Evolutionary conservation across 1,140 invertebrate genomes (phyloP), one percentile per base, ranked within the genome.

Genomic region (Drosophila tropicalis): DNA sequence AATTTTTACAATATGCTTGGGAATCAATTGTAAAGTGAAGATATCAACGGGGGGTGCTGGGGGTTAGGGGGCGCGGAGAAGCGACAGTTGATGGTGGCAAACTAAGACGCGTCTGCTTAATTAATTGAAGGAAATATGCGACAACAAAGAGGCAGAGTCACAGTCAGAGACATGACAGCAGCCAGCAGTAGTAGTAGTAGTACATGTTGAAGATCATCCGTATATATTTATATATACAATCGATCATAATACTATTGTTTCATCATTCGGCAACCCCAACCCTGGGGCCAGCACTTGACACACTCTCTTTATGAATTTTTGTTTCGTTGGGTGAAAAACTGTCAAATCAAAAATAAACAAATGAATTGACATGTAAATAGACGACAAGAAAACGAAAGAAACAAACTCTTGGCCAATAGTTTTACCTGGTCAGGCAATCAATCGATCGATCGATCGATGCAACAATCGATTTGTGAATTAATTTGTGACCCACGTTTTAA

Each of bases 221-320:
- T 40, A 51, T 39, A 68, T 13, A 57, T 62, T 12, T 51, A 62
- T 68, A 29, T 36, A 65, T 70, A 55, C 66, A 57, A 62, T 62
- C 25, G 34, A 66, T 61, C 56, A 77, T 77, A 40, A 44, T 60
- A 62, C 41, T 51, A 82, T 74, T 22, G 62, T 67, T 58, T 62
- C 73, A 22, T 69, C 54, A 70, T 36, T 55, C 39, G 47, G 5
- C 12, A 13, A 17, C 29, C 39, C 44, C 32, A 63, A 56, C 73
- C 73, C 74, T 78, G 72, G 62, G 75, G 55, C 55, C 66, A 79
- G 54, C 81, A 76, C 72, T 80, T 80, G 81, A 76, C 65, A 75
- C 62, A 84, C 63, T 75, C 71, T 67, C 44, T 29, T 44, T 29
- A 44, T 29, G 29, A 29, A 25, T 17, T 41, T 36, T 2, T 12